Evolutionary conservation across 2,888 invertebrate species (phyloP).

Genomic region (Phalera bucephala): DNA sequence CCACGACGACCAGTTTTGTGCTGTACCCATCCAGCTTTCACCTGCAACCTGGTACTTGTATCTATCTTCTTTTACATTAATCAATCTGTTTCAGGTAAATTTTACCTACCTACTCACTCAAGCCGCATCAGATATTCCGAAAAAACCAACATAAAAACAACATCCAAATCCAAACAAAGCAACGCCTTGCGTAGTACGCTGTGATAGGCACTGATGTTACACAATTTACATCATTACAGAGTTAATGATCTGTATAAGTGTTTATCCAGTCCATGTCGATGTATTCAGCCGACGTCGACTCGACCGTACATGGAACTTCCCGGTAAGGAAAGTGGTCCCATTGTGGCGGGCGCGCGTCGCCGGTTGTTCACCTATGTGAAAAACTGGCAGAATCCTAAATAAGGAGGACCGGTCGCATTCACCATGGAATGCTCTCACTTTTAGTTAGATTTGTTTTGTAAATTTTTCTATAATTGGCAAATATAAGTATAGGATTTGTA

Average conservation of each 20-base stretch:
- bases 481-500: too few species aligned
- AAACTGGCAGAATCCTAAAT: constrained; percentile 56
- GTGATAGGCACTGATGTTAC: constrained; percentile 15
- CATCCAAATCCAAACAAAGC: not conserved
- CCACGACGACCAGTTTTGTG: too few species aligned
- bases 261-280: constrained; percentile 30
- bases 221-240: constrained; percentile 31
- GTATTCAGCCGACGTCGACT: constrained; percentile 24
- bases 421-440: constrained; percentile 34
- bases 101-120: too few species aligned
- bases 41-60: too few species aligned
- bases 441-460: constrained; percentile 20
- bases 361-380: constrained; percentile 70
- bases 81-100: too few species aligned
- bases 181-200: not conserved
- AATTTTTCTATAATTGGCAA: too few species aligned
- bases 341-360: constrained; percentile 47
- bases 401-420: constrained; percentile 27
- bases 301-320: constrained; percentile 51
- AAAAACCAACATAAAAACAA: too few species aligned
- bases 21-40: too few species aligned
- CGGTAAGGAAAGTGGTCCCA: constrained; percentile 71
- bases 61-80: too few species aligned
- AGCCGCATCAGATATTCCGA: too few species aligned
- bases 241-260: constrained; percentile 30